phyloP scores from a whole-genome alignment of 2,888 invertebrate species.

The Altica lythri region DNA sequence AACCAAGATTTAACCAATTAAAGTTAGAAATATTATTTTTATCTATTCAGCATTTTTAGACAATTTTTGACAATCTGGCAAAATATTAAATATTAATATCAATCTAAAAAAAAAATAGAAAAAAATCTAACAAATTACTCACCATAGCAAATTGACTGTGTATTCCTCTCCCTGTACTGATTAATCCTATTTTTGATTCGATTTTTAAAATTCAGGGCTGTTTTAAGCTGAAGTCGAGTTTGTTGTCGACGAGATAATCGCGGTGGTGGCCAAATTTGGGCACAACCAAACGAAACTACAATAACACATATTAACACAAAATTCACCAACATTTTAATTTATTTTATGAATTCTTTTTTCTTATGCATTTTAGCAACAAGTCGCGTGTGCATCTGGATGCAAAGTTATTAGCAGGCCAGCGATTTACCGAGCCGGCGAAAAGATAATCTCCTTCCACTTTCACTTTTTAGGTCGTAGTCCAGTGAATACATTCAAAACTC shows the following conservation, averaged over 20 bases:
- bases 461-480: no score
- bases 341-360: background rate
- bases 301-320: no score
- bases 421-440: constrained; percentile 14
- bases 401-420: background rate
- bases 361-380: background rate
- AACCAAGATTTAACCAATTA: no score
- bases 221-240: constrained; percentile 38
- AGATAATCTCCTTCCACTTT: constrained; percentile 21
- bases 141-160: constrained; percentile 50
- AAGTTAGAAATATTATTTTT: no score
- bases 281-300: constrained; percentile 22
- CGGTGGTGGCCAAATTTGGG: constrained; percentile 36
- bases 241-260: constrained; percentile 28
- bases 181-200: constrained; percentile 44
- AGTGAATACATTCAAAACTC: no score
- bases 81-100: no score
- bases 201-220: constrained; percentile 44
- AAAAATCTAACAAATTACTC: no score
- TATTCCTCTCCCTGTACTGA: constrained; percentile 44
- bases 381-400: constrained; percentile 14
- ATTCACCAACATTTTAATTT: constrained; percentile 15
- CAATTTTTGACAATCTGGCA: no score
- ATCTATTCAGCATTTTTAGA: no score
- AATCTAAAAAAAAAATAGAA: background rate